Evolutionary conservation across 2,113 vertebrate species (phyloP).

Genomic region (Etia nguti): DNA sequence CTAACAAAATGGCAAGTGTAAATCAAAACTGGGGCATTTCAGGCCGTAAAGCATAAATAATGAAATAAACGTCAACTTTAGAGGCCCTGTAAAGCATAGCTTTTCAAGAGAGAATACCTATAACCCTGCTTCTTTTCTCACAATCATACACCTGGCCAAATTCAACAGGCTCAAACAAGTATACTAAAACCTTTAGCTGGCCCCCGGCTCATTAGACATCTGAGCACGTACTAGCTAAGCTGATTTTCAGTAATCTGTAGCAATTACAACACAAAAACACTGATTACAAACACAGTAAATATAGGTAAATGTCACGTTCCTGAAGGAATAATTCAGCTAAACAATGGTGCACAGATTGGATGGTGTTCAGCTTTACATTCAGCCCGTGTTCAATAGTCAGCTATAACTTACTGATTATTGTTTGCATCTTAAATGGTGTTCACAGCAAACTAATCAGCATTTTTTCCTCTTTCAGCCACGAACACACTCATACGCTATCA

Average conservation of each 20-base stretch:
- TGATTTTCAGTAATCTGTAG: background rate
- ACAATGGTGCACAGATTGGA: slow-evolving; percentile 18
- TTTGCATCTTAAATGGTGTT: background rate
- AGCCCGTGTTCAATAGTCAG: background rate
- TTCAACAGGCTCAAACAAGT: background rate
- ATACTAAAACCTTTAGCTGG: background rate
- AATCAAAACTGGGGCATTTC: background rate
- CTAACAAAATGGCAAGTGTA: background rate
- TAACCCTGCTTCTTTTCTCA: background rate
- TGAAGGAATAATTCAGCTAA: background rate
- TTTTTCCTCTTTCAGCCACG: background rate
- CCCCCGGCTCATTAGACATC: background rate
- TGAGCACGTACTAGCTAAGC: background rate
- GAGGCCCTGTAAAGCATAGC: background rate
- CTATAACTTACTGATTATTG: background rate
- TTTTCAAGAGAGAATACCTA: background rate
- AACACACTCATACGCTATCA: background rate
- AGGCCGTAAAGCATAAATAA: background rate
- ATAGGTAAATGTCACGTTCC: background rate
- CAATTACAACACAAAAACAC: background rate
- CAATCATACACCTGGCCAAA: background rate
- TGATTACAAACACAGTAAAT: background rate
- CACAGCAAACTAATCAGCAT: background rate
- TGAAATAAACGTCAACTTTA: background rate
- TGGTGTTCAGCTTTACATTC: background rate